Percentiles rank a stretch among this genome's conserved stretches.
phyloP scores from a whole-genome alignment of 30 jellyfish, hydroid and myxozoan species.

The Morbakka virulenta region DNA sequence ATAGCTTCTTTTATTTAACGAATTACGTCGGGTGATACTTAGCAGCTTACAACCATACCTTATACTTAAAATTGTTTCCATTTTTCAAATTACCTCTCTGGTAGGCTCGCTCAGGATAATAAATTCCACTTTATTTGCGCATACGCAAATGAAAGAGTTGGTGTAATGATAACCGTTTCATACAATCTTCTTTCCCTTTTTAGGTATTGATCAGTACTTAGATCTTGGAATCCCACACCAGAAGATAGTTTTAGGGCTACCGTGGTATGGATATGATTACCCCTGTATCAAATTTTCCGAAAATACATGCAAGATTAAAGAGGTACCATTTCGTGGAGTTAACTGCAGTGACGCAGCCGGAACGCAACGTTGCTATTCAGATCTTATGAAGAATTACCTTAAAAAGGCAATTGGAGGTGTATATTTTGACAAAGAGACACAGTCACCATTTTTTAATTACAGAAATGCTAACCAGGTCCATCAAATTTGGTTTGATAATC shows the following conservation, averaged over 20 bases:
- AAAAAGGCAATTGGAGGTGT: conserved; percentile 66
- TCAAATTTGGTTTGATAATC: conserved; percentile 77
- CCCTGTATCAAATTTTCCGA: conserved; percentile 37
- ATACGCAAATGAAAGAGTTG: too few species aligned
- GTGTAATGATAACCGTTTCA: too few species aligned
- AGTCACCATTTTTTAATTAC: conserved; percentile 64
- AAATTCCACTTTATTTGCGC: too few species aligned
- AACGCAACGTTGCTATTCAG: conserved; percentile 45
- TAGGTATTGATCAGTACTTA: conserved; percentile 39
- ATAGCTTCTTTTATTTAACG: too few species aligned
- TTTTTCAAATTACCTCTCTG: too few species aligned
- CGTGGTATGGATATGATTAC: conserved; percentile 87
- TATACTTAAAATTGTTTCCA: too few species aligned
- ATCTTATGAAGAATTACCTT: conserved; percentile 19
- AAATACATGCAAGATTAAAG: conserved; percentile 35
- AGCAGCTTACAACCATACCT: too few species aligned
- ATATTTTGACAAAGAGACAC: conserved; percentile 48
- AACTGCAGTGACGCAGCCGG: conserved; percentile 84
- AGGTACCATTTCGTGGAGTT: conserved; percentile 64
- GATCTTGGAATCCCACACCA: conserved; percentile 46
- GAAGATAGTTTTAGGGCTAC: conserved; percentile 69
- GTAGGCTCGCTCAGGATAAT: too few species aligned
- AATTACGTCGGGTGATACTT: too few species aligned
- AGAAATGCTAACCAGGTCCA: conserved; percentile 9
- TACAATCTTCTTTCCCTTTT: too few species aligned